phyloP scores from a whole-genome alignment of 2,888 invertebrate species.

The Nezara viridula region DNA sequence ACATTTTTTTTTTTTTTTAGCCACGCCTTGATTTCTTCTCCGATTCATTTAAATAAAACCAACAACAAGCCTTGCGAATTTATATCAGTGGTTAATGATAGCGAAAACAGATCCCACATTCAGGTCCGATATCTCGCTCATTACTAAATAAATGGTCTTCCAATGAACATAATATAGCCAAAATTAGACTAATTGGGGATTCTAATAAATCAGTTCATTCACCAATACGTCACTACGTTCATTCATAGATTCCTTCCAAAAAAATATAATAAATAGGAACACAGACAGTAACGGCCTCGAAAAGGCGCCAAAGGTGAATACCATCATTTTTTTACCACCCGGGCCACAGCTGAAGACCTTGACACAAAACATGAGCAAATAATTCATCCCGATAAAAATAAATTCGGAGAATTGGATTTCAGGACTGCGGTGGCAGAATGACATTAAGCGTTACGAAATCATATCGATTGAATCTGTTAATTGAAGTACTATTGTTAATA shows the following conservation, averaged over 20 bases:
- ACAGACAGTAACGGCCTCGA: background rate
- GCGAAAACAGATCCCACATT: no score
- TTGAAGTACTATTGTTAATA: background rate
- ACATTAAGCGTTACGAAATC: background rate
- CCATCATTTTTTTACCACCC: slow-evolving; percentile 1
- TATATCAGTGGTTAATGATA: no score
- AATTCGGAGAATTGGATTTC: background rate
- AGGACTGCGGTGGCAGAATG: background rate
- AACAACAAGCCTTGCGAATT: no score
- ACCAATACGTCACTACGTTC: background rate
- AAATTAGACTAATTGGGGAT: no score
- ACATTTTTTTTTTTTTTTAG: no score
- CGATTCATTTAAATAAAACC: no score
- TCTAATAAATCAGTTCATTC: background rate
- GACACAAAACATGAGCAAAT: slow-evolving; percentile 38
- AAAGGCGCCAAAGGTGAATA: slow-evolving; percentile 3
- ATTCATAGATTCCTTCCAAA: background rate
- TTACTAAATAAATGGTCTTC: no score
- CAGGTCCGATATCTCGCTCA: no score
- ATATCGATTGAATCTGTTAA: background rate
- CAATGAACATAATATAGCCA: no score
- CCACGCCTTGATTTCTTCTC: no score
- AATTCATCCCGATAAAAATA: slow-evolving; percentile 29
- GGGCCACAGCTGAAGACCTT: background rate
- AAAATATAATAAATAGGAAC: background rate